Conservation (phyloP, 2,888 invertebrate species). For the Gymnocheta viridis region DNA sequence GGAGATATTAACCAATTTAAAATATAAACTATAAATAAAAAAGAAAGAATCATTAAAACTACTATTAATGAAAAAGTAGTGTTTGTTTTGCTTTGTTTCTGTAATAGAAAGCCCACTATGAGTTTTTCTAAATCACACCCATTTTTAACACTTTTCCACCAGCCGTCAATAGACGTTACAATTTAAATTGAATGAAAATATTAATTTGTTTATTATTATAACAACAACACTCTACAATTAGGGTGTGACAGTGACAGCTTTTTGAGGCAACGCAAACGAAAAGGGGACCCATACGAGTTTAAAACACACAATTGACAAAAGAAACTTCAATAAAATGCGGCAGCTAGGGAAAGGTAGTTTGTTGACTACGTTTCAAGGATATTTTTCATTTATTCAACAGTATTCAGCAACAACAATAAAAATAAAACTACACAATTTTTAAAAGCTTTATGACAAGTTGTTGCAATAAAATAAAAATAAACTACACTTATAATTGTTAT, state of each 20-base stretch:
- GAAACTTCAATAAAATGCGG: not conserved
- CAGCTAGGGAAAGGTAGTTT: not conserved
- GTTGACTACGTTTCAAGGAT: conserved; percentile 34
- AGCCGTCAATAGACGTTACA: conserved; percentile 33
- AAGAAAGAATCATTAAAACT: no score
- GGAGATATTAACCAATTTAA: no score
- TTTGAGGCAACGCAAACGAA: not conserved
- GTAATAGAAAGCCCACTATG: not conserved
- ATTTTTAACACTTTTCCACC: conserved; percentile 52
- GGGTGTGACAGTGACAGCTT: conserved; percentile 59
- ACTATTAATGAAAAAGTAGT: no score
- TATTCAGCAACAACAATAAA: not conserved
- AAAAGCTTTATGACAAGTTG: conserved; percentile 62
- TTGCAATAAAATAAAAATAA: conserved; percentile 56
- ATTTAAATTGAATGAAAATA: conserved; percentile 47
- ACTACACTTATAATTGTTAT: conserved; percentile 56
- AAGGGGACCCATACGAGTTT: not conserved
- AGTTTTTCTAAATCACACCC: conserved; percentile 55
- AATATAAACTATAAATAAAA: no score
- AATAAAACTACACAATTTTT: conserved; percentile 45
- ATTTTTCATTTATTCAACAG: conserved; percentile 37
- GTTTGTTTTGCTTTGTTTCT: not conserved
- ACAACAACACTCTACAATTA: conserved; percentile 45
- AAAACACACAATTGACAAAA: not conserved
- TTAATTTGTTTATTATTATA: conserved; percentile 58